Evolutionary conservation across 2,113 vertebrate genomes (phyloP).

Genomic region (Tylochromis polylepis): DNA sequence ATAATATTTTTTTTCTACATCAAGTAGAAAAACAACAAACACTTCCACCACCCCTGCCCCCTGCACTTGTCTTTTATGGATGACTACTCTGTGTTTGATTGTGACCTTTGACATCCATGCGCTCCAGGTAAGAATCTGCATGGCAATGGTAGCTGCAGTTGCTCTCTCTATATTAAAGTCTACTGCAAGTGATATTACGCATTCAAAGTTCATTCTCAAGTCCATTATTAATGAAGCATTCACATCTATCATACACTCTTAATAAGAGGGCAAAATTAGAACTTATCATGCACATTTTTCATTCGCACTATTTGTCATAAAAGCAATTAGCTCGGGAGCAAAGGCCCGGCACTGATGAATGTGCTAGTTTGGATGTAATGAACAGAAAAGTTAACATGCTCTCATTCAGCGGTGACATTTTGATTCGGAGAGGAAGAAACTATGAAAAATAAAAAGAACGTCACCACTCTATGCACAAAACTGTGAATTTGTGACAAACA

Average conservation of each 20-base stretch:
- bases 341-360: conserved; percentile 4
- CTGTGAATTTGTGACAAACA: not conserved
- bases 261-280: conserved; percentile 58
- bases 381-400: conserved; percentile 14
- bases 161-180: conserved; percentile 51
- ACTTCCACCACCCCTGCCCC: not conserved
- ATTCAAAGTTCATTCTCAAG: conserved; percentile 55
- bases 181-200: conserved; percentile 48
- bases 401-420: not conserved
- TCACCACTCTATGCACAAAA: not conserved
- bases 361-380: conserved; percentile 1
- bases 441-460: not conserved
- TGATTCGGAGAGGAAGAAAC: not conserved
- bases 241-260: conserved; percentile 56
- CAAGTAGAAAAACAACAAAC: not conserved
- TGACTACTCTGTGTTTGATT: conserved; percentile 1
- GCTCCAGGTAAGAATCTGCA: not conserved
- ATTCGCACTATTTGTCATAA: conserved; percentile 27
- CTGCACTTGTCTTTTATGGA: not conserved
- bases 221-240: conserved; percentile 58
- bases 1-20: no score
- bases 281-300: conserved; percentile 35
- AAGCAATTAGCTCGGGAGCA: conserved; percentile 15
- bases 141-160: conserved; percentile 4
- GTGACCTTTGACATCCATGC: not conserved